Conservation (phyloP, 92 coral and sea anemone species). For the Isaurus tuberculatus region DNA sequence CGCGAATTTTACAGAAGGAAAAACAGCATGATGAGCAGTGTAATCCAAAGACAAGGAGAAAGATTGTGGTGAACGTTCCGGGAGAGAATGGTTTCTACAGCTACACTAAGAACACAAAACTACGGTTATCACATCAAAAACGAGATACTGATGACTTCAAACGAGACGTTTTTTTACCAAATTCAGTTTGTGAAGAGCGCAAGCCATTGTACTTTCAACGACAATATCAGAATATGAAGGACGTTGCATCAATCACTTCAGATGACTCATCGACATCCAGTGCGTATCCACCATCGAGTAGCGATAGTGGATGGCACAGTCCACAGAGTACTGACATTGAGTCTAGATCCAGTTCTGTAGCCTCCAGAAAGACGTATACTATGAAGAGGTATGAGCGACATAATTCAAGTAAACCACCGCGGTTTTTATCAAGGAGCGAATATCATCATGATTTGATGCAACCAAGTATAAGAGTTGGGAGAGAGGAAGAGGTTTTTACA, state of each 20-base stretch:
- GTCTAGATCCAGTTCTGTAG: background rate
- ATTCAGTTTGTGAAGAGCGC: constrained; percentile 31
- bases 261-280: constrained; percentile 10
- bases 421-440: background rate
- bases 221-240: background rate
- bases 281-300: constrained; percentile 25
- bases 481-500: background rate
- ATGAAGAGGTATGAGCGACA: background rate
- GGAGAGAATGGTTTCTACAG: constrained; percentile 39
- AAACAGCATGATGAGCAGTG: background rate
- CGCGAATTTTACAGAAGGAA: constrained; percentile 7
- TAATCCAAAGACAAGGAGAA: background rate
- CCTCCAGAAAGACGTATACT: constrained; percentile 9
- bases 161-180: background rate
- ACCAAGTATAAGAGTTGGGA: constrained; percentile 20
- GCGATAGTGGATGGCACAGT: background rate
- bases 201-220: constrained; percentile 4
- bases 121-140: background rate
- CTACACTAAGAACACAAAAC: background rate
- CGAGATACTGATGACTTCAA: background rate
- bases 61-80: constrained; percentile 31
- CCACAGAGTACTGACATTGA: background rate
- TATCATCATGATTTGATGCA: constrained; percentile 9
- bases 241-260: constrained; percentile 7
- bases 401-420: too few species aligned